Conservation (phyloP, 2,888 invertebrate genomes). For the Peribatodes rhomboidaria region DNA sequence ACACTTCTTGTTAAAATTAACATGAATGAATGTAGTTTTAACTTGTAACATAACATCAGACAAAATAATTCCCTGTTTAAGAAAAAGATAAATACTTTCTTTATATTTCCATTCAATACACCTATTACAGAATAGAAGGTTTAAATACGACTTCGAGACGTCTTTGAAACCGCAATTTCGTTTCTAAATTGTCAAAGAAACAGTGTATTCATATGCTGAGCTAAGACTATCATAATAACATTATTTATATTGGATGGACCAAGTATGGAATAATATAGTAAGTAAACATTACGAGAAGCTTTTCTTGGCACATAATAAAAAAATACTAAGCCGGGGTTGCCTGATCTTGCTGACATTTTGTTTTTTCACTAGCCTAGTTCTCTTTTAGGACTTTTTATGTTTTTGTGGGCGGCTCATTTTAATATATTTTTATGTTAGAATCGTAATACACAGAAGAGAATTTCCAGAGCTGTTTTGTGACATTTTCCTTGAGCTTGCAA, state of each 20-base stretch:
- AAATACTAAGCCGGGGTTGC: constrained; percentile 49
- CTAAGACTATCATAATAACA: constrained; percentile 45
- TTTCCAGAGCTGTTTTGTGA: constrained; percentile 13
- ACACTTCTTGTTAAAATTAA: neutral
- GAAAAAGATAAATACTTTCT: too few species aligned
- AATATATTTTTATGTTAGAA: constrained; percentile 36
- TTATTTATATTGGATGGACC: constrained; percentile 55
- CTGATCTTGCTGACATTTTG: constrained; percentile 43
- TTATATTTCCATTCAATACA: neutral
- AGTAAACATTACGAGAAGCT: constrained; percentile 47
- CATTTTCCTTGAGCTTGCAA: constrained; percentile 13
- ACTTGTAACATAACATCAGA: too few species aligned
- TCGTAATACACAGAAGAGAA: constrained; percentile 24
- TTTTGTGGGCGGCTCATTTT: constrained; percentile 30
- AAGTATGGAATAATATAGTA: constrained; percentile 52
- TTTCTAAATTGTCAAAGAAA: constrained; percentile 35
- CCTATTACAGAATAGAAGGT: neutral
- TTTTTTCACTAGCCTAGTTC: constrained; percentile 41
- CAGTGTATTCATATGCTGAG: constrained; percentile 26
- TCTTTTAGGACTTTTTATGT: constrained; percentile 33
- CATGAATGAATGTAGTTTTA: neutral
- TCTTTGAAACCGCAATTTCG: constrained; percentile 40
- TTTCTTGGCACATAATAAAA: constrained; percentile 54
- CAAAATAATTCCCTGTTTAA: too few species aligned
- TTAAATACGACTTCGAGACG: constrained; percentile 12